Percentiles rank a stretch among this genome's conserved stretches.
phyloP scores from a whole-genome alignment of 2,113 vertebrate species.

The Regulus satrapa region DNA sequence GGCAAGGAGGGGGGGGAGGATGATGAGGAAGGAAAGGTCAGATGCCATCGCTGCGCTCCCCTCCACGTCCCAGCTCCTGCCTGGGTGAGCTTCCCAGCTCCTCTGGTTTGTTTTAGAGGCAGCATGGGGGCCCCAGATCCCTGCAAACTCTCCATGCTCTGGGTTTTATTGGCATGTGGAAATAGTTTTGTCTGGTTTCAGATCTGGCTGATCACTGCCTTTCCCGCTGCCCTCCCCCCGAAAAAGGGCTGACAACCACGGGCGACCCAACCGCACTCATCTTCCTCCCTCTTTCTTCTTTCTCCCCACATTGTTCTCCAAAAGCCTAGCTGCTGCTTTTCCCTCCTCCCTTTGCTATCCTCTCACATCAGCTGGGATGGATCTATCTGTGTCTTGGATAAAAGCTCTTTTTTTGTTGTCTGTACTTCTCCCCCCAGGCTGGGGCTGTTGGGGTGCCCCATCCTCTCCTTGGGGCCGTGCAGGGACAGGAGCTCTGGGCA shows the following conservation, averaged over 20 bases:
- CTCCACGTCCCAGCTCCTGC: neutral
- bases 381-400: neutral
- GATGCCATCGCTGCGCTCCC: neutral
- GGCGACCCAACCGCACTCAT: neutral
- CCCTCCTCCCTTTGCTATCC: neutral
- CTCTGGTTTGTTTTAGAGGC: conserved; percentile 31
- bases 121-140: neutral
- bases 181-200: conserved; percentile 28
- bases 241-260: neutral
- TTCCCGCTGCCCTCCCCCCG: neutral
- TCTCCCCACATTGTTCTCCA: neutral
- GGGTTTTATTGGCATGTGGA: conserved; percentile 48
- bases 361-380: neutral
- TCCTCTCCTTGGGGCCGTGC: fast-evolving
- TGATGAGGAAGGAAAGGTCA: neutral
- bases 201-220: neutral
- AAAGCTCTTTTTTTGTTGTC: neutral
- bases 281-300: neutral
- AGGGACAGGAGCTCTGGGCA: neutral
- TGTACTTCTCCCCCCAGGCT: neutral
- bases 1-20: neutral
- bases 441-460: neutral
- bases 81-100: neutral
- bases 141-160: neutral
- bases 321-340: neutral